Evolutionary conservation across 2,888 invertebrate species (phyloP).

Genomic region (Polietes domitor): DNA sequence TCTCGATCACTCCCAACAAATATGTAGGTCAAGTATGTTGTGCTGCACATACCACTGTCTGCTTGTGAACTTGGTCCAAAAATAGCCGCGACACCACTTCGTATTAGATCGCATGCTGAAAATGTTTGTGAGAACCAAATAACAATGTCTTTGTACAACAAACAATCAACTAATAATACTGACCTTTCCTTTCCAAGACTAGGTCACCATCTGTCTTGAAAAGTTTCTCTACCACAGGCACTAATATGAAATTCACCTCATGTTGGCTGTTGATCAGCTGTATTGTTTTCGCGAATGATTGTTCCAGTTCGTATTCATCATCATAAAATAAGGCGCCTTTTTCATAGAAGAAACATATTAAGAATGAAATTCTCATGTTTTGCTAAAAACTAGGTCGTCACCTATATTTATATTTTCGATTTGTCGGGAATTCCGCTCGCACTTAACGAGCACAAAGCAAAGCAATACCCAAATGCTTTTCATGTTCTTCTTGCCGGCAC

Average conservation of each 20-base stretch:
- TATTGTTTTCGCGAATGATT: slow-evolving; percentile 83
- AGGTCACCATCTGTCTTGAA: slow-evolving; percentile 74
- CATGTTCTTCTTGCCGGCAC: slow-evolving; percentile 36
- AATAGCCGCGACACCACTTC: slow-evolving; percentile 86
- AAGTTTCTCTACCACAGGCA: slow-evolving; percentile 74
- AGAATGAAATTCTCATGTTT: not conserved
- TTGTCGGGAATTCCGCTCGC: slow-evolving; percentile 47
- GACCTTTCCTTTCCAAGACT: slow-evolving; percentile 76
- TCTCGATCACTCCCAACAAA: not conserved
- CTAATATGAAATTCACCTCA: slow-evolving; percentile 75
- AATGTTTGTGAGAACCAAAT: not conserved
- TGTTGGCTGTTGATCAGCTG: slow-evolving; percentile 77
- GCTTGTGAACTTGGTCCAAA: slow-evolving; percentile 84
- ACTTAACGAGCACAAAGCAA: slow-evolving; percentile 12
- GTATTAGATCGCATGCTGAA: slow-evolving; percentile 84
- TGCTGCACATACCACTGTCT: slow-evolving; percentile 73
- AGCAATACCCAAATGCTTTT: slow-evolving; percentile 34
- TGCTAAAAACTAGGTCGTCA: slow-evolving; percentile 58
- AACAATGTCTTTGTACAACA: not conserved
- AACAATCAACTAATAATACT: not conserved
- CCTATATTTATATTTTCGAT: slow-evolving; percentile 75
- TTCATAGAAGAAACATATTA: not conserved
- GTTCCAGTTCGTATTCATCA: slow-evolving; percentile 82
- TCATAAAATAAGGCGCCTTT: slow-evolving; percentile 82
- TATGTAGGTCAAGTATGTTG: not conserved